A percentile compares a stretch with the other conserved stretches of the same genome.
These are phyloP conservation scores for Pseudopipra pipra DNA, from an alignment of 2,113 vertebrate genomes.

Conservation along the genomic window DNA sequence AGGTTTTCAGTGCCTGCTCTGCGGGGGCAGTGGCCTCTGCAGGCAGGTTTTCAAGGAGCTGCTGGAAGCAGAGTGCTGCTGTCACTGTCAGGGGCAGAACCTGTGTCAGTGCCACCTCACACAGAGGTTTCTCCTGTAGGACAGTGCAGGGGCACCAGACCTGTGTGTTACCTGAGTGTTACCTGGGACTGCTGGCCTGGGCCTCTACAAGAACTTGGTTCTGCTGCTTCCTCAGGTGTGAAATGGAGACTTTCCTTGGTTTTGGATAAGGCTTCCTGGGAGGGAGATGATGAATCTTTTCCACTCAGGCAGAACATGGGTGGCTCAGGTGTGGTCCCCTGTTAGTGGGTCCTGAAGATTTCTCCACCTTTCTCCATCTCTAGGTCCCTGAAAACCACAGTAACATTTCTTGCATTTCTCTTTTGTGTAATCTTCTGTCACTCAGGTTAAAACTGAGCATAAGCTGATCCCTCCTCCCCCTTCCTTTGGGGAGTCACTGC, in stretches of 20 bases:
- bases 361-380: neutral
- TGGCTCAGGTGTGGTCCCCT: neutral
- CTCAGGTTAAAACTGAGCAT: neutral
- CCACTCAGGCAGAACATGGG: neutral
- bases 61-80: neutral
- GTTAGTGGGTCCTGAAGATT: neutral
- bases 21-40: neutral
- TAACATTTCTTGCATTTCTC: neutral
- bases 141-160: accelerated
- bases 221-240: neutral
- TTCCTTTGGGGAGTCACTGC: neutral
- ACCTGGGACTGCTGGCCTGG: neutral
- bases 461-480: too few species aligned
- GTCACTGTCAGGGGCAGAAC: neutral
- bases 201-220: neutral
- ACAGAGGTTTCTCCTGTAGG: accelerated
- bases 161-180: accelerated
- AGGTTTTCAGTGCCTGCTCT: neutral
- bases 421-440: neutral
- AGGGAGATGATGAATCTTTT: neutral
- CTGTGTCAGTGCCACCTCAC: accelerated
- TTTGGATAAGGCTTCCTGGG: neutral
- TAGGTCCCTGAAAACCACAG: neutral
- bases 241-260: neutral
- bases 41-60: neutral